These are phyloP conservation scores for Odiellus spinosus DNA, from an alignment of 2,888 invertebrate species.

Conservation along the genomic window DNA sequence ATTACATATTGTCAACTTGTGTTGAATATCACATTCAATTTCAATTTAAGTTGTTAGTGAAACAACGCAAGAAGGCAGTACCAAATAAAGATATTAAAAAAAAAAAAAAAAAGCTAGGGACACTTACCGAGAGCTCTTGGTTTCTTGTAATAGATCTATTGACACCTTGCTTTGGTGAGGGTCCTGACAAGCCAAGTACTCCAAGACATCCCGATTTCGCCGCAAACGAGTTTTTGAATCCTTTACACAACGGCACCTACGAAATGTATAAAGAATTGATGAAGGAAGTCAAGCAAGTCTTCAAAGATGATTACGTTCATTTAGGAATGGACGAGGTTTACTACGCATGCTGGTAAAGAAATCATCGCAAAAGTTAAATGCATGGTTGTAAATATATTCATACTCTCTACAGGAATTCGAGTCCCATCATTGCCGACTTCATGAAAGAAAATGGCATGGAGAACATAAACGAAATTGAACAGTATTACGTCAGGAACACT, in stretches of 20 bases:
- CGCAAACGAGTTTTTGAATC: conserved; percentile 24
- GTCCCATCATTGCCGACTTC: conserved; percentile 45
- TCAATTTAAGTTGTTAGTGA: background rate
- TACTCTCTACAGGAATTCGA: conserved; percentile 32
- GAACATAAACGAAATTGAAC: conserved; percentile 10
- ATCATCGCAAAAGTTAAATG: no score
- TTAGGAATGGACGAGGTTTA: conserved; percentile 84
- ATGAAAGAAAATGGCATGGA: conserved; percentile 32
- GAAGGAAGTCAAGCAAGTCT: conserved; percentile 46
- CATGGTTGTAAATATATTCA: no score
- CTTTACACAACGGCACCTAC: conserved; percentile 40
- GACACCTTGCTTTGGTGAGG: conserved; percentile 20
- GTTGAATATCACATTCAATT: background rate
- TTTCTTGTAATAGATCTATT: conserved; percentile 15
- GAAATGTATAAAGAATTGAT: conserved; percentile 49
- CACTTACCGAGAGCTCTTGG: background rate
- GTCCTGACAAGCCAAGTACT: conserved; percentile 14
- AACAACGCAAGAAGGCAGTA: no score
- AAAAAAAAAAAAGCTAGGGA: no score
- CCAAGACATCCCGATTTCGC: conserved; percentile 18
- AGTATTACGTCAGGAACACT: conserved; percentile 16
- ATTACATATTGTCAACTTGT: no score
- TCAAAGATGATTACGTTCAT: conserved; percentile 69
- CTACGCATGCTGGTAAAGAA: conserved; percentile 47
- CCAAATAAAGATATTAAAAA: no score